Percentiles rank a stretch among this genome's conserved stretches.
These are phyloP conservation scores for Vidua macroura DNA, from an alignment of 2,113 vertebrate genomes.

Conservation along the genomic window DNA sequence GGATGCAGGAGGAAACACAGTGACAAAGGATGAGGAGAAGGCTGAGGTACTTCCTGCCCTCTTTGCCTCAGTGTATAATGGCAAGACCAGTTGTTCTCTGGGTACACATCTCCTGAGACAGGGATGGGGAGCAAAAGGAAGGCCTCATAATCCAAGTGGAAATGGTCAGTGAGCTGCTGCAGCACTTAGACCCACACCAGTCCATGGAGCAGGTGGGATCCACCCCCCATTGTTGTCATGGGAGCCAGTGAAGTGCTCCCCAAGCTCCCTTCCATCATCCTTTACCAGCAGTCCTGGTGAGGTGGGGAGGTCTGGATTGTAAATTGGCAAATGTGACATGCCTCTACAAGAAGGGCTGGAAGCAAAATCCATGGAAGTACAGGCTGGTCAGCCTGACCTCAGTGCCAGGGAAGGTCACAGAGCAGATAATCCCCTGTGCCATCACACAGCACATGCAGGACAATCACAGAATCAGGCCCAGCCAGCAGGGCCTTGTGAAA, in stretches of 20 bases:
- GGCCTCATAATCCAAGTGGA: neutral
- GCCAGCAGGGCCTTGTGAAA: neutral
- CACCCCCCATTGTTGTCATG: fast-evolving
- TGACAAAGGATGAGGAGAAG: neutral
- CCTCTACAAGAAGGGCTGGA: neutral
- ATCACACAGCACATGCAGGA: fast-evolving
- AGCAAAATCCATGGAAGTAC: neutral
- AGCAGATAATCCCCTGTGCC: neutral
- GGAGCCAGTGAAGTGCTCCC: neutral
- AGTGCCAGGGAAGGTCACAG: neutral
- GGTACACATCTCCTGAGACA: neutral
- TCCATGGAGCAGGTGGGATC: neutral
- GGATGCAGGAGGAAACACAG: neutral
- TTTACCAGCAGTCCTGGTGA: neutral
- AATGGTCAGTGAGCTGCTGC: neutral
- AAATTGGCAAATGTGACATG: neutral
- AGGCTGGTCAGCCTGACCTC: neutral
- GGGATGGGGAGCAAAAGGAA: neutral
- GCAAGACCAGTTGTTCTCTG: neutral
- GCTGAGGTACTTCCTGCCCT: neutral
- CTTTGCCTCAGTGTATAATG: neutral
- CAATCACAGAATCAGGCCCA: neutral
- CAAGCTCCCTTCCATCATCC: neutral
- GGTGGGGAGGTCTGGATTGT: neutral
- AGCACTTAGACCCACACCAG: neutral